These are phyloP conservation scores for Dreissena rostriformis DNA, from an alignment of 1,140 invertebrate genomes.

Conservation along the genomic window DNA sequence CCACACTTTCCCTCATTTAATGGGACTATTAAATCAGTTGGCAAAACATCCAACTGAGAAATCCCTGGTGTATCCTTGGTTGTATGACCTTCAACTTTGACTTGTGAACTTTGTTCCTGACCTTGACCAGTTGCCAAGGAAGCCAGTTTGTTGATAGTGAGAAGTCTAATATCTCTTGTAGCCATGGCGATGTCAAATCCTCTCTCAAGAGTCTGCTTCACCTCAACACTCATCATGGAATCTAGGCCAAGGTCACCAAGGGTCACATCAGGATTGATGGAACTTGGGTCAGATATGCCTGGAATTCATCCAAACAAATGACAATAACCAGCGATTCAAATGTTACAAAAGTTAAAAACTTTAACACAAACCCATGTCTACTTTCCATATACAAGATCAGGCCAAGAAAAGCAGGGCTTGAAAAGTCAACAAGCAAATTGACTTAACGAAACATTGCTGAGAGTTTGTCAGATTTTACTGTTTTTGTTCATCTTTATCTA, in stretches of 20 bases:
- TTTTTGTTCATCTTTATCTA: too few relatives aligned
- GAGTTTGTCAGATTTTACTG: too few relatives aligned
- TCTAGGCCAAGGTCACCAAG: conserved; percentile 98
- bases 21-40: conserved; percentile 80
- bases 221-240: conserved; percentile 98
- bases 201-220: conserved; percentile 97
- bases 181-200: conserved; percentile 95
- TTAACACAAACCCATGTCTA: too few relatives aligned
- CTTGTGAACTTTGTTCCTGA: conserved; percentile 16
- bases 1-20: conserved; percentile 81
- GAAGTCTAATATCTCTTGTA: conserved; percentile 91
- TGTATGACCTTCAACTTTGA: neutral
- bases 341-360: too few relatives aligned
- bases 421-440: too few relatives aligned
- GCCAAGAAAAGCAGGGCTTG: too few relatives aligned
- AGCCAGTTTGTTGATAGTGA: conserved; percentile 84
- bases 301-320: conserved; percentile 8
- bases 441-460: too few relatives aligned
- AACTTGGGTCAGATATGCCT: conserved; percentile 90
- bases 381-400: too few relatives aligned
- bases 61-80: neutral
- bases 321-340: neutral
- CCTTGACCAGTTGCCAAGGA: conserved; percentile 82
- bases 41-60: conserved; percentile 80
- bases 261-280: conserved; percentile 87